Evolutionary conservation across 2,888 invertebrate species (phyloP), one percentile per base, ranked within the genome.

Genomic region (Ectemnius cavifrons): DNA sequence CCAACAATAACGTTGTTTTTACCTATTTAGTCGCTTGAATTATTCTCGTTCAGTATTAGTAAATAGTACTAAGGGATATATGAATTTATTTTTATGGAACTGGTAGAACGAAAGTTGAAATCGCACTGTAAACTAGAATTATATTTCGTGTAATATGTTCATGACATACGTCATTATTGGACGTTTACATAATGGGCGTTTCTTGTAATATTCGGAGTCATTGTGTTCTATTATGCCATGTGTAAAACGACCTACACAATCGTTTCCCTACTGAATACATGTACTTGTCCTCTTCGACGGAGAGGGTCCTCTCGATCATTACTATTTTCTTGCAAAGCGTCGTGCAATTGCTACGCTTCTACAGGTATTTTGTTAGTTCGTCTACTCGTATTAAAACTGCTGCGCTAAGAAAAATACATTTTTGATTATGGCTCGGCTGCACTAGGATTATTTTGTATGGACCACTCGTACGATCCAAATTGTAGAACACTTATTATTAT

Each of bases 371-470:
- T 62, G 16, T 62, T 62, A 47, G 23, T 62, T 62, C 6, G 14
- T 11, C 62, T 45, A 62, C 18, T 47, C 16, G 47, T 18, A 62
- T 46, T 62, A 62, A 62, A 46, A 47, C 20, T 62, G 46, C 62
- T 62, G 46, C 20, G 14, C 23, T 14, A 49, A 47, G 14, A 63
- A 23, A n/a, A 23, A 37, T 37, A 37, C 13, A 58, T 20, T 63
- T 63, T 63, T 63, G 63, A 63, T 63, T 63, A 63, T 47, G 23
- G 63, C 63, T 49, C 23, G 27, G 20, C 49, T 20, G 49, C 63
- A 20, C 13, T n/a, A 49, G 14, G 46, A 45, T 46, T 60, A 28
- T 20, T 8, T 37, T 60, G n/a, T 6, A 6, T 14, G 13, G 60
- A n/a, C 8, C 20, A 16, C 8, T 46, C 6, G n/a, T 8, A 18